A percentile compares a stretch with the other conserved stretches of the same genome.
Evolutionary conservation across 1,140 invertebrate species (phyloP).

Genomic region (Drosophila sp.): DNA sequence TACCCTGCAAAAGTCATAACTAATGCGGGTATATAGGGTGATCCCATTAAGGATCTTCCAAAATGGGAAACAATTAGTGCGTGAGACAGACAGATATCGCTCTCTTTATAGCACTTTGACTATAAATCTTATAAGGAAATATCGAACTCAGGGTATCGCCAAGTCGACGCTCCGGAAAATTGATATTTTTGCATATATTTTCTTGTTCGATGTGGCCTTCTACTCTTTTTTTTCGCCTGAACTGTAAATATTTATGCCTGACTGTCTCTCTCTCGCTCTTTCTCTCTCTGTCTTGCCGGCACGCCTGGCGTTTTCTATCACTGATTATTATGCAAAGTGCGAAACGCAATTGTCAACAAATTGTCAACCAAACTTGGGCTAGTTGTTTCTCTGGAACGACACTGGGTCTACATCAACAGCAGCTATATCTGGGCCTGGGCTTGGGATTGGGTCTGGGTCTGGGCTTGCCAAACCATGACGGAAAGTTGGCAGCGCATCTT

Average conservation of each 20-base stretch:
- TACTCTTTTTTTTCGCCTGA: neutral
- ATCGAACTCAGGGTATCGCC: no score
- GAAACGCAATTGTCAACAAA: conserved; percentile 67
- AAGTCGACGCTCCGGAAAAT: no score
- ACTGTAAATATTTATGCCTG: conserved; percentile 11
- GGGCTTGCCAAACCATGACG: conserved; percentile 36
- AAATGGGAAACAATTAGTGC: no score
- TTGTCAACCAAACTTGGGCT: conserved; percentile 71
- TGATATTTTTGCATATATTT: neutral
- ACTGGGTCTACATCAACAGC: conserved; percentile 4
- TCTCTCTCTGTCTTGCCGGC: conserved; percentile 15
- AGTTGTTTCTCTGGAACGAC: conserved; percentile 50
- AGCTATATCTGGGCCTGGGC: neutral
- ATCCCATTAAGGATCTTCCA: no score
- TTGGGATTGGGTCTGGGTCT: conserved; percentile 3
- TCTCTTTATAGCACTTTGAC: no score
- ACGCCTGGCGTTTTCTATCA: conserved; percentile 22
- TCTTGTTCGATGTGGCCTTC: neutral
- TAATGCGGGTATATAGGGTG: no score
- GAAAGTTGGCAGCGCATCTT: conserved; percentile 2
- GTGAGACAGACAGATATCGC: no score
- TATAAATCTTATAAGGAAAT: no score
- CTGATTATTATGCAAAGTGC: conserved; percentile 73
- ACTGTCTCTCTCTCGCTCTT: conserved; percentile 15
- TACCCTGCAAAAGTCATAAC: no score